Percentiles rank a stretch among this genome's conserved stretches.
Evolutionary conservation across 1,140 invertebrate genomes (phyloP).

Genomic region (Ceratosolen solmsi): DNA sequence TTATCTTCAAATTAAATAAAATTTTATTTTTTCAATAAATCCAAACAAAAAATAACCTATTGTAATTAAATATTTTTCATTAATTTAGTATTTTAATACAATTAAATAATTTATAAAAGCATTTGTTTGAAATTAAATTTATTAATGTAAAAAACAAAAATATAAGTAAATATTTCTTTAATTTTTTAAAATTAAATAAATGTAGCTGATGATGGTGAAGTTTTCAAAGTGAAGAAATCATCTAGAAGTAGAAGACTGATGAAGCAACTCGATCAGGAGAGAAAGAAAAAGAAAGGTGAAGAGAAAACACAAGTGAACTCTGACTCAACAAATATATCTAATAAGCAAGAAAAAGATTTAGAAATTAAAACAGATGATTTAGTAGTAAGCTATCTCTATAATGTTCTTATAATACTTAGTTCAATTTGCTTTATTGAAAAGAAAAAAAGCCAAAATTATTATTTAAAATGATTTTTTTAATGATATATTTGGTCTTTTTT

Average conservation of each 20-base stretch:
- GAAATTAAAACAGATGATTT: conserved; percentile 78
- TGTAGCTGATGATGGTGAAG: conserved; percentile 87
- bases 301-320: conserved; percentile 74
- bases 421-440: conserved; percentile 26
- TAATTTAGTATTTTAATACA: conserved; percentile 20
- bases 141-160: too few relatives aligned
- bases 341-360: conserved; percentile 75
- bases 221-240: conserved; percentile 96
- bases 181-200: too few relatives aligned
- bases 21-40: too few relatives aligned
- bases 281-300: conserved; percentile 80
- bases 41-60: too few relatives aligned
- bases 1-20: too few relatives aligned
- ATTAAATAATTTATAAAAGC: too few relatives aligned
- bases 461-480: conserved; percentile 35
- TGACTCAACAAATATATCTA: conserved; percentile 69
- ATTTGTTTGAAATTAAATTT: too few relatives aligned
- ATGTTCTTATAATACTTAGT: conserved; percentile 61
- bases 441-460: conserved; percentile 43
- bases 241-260: conserved; percentile 92
- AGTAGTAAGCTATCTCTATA: conserved; percentile 74
- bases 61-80: too few relatives aligned
- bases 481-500: conserved; percentile 59
- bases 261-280: conserved; percentile 88
- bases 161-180: not conserved